Conservation (phyloP, 2,888 invertebrate genomes). For the Calephelis perditalis region DNA sequence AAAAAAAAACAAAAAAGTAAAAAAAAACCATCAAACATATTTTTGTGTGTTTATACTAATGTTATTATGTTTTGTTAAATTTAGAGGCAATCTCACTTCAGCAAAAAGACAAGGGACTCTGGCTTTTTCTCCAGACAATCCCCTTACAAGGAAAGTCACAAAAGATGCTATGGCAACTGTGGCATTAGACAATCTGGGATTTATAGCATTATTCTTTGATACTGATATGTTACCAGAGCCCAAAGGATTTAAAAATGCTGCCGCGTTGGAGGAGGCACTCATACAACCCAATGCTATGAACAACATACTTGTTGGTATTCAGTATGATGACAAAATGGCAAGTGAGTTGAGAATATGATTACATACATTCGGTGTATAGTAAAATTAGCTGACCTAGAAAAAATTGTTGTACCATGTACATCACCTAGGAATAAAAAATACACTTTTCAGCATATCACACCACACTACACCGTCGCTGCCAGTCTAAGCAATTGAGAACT, state of each 20-base stretch:
- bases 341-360: slow-evolving; percentile 45
- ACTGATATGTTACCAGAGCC: slow-evolving; percentile 56
- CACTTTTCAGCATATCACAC: too few species aligned
- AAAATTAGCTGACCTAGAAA: too few species aligned
- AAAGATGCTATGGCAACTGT: slow-evolving; percentile 58
- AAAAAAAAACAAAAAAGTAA: too few species aligned
- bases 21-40: not conserved
- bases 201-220: slow-evolving; percentile 55
- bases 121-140: slow-evolving; percentile 67
- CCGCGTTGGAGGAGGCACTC: slow-evolving; percentile 54
- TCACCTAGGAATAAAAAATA: too few species aligned
- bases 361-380: too few species aligned
- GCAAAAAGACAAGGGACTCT: slow-evolving; percentile 55
- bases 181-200: slow-evolving; percentile 59
- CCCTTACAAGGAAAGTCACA: slow-evolving; percentile 56
- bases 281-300: slow-evolving; percentile 64
- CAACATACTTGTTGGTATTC: slow-evolving; percentile 61
- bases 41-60: slow-evolving; percentile 9
- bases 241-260: slow-evolving; percentile 57
- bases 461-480: too few species aligned
- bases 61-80: not conserved
- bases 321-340: slow-evolving; percentile 64
- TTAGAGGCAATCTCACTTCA: slow-evolving; percentile 58
- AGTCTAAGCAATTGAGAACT: too few species aligned
- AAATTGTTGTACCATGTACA: too few species aligned